These are phyloP conservation scores for Oreochromis tanganicae DNA, from an alignment of 2,113 vertebrate species.

Conservation along the genomic window DNA sequence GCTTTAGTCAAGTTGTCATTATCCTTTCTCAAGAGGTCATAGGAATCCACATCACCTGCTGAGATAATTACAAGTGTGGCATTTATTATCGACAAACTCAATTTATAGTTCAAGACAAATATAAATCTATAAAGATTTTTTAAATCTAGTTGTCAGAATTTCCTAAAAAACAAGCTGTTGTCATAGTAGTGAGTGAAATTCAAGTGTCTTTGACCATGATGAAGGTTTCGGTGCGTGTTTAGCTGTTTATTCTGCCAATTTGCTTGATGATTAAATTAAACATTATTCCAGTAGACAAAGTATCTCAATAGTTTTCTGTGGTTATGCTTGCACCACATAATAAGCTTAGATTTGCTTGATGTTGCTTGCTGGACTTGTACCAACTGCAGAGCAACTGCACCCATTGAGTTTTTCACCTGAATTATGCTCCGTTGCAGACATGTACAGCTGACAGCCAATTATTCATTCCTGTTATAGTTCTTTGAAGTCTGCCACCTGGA, in stretches of 20 bases:
- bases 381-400: background rate
- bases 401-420: background rate
- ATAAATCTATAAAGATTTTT: background rate
- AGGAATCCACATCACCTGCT: background rate
- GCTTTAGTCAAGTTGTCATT: background rate
- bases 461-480: background rate
- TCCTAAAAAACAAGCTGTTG: background rate
- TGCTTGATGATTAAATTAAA: background rate
- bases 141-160: background rate
- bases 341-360: background rate
- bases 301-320: background rate
- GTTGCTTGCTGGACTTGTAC: background rate
- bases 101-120: background rate
- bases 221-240: background rate
- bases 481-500: background rate
- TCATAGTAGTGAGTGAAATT: background rate
- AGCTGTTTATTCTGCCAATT: background rate
- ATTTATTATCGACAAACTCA: rapidly evolving
- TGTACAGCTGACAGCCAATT: background rate
- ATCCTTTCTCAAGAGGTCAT: background rate
- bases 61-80: background rate
- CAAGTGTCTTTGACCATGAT: background rate
- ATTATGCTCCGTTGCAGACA: background rate
- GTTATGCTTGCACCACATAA: background rate
- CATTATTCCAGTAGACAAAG: background rate